Evolutionary conservation across 2,113 vertebrate species (phyloP).

Genomic region (Halichoeres trimaculatus): DNA sequence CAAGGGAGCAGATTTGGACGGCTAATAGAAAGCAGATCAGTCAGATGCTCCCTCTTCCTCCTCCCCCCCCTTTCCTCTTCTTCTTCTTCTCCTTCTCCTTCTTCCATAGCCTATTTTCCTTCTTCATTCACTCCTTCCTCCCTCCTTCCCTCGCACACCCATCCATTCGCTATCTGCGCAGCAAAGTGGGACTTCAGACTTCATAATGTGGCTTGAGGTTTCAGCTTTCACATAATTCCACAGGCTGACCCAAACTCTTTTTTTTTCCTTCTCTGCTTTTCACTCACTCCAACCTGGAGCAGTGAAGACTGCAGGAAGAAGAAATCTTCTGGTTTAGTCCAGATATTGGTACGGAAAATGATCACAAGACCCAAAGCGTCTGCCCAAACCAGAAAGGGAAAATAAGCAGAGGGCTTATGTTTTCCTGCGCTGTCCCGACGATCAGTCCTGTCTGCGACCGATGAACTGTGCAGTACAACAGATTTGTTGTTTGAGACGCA

Average conservation of each 20-base stretch:
- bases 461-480: slow-evolving; percentile 37
- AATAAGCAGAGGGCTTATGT: slow-evolving; percentile 65
- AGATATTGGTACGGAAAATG: slow-evolving; percentile 63
- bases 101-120: slow-evolving; percentile 45
- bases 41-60: slow-evolving; percentile 37
- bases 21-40: slow-evolving; percentile 85
- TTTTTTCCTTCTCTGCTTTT: slow-evolving; percentile 17
- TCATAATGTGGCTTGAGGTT: slow-evolving; percentile 79
- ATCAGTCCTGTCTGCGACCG: slow-evolving; percentile 51
- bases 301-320: neutral
- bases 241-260: slow-evolving; percentile 60
- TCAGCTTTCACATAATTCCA: slow-evolving; percentile 84
- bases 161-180: slow-evolving; percentile 69
- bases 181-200: slow-evolving; percentile 74
- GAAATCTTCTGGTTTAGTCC: slow-evolving; percentile 29
- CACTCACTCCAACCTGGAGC: slow-evolving; percentile 42
- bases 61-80: neutral
- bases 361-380: slow-evolving; percentile 64
- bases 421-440: slow-evolving; percentile 52
- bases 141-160: neutral
- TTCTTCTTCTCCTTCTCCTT: slow-evolving; percentile 28
- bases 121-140: slow-evolving; percentile 26
- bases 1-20: slow-evolving; percentile 78
- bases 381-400: slow-evolving; percentile 54
- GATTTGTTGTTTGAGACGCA: slow-evolving; percentile 57